Evolutionary conservation across 2,113 vertebrate genomes (phyloP), one percentile per base, ranked within the genome.

Genomic region (Dendropsophus ebraccatus): DNA sequence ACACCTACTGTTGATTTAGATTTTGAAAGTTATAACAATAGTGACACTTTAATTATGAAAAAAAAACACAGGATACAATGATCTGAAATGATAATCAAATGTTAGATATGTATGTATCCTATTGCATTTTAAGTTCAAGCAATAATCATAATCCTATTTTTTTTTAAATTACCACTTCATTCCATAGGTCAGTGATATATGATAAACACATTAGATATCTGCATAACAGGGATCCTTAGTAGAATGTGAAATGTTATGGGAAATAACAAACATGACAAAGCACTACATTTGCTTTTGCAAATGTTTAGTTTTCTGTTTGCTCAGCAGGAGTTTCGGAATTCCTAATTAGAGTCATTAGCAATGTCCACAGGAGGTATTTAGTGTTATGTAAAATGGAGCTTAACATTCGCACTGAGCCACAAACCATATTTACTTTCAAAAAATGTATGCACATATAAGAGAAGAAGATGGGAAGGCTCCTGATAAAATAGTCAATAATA

Each of bases 301-400:
- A 86, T 80, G 84, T 80, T 79, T 45, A 54, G 76, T 32, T 80
- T 70, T 79, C 58, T 86, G 65, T 70, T 45, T 73, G 75, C 84
- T 41, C 84, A 86, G 84, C 84, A 86, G 49, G 84, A 73, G 77
- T 73, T 58, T 72, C 72, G 84, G 65, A 81, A 86, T 81, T 81
- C 84, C 75, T 86, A 86, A 86, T 80, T 86, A 86, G 84, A 86
- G 84, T 86, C 77, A 86, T 86, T 86, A 86, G 76, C 52, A 72
- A 73, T 86, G 76, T 86, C 84, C 84, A 72, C 67, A 25, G 84
- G 84, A 81, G 52, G 77, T 78, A 86, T 81, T 78, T 86, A 86
- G 67, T 73, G 67, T 70, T 47, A 72, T 81, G 41, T 60, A 81
- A 73, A 86, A 86, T 86, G 35, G 52, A 81, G 76, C 35, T 72